Evolutionary conservation across 2,888 invertebrate species (phyloP).

Genomic region (Rotaria sp.): DNA sequence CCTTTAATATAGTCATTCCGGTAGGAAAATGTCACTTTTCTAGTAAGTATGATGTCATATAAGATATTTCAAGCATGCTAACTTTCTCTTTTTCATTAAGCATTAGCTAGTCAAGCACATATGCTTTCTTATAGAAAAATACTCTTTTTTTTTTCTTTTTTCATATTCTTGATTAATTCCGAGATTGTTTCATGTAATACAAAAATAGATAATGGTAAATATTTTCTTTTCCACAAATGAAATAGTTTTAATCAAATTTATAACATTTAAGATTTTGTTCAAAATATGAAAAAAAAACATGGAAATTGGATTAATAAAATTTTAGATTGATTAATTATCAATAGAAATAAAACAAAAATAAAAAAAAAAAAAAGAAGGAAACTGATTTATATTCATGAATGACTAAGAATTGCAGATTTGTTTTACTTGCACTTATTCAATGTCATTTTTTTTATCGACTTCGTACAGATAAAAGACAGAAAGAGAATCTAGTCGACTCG

Average conservation of each 20-base stretch:
- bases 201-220: neutral
- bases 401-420: neutral
- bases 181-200: neutral
- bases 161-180: neutral
- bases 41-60: neutral
- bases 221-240: neutral
- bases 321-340: no score
- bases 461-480: neutral
- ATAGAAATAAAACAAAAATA: no score
- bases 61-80: neutral
- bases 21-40: neutral
- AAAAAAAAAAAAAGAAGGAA: neutral
- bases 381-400: neutral
- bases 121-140: neutral
- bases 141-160: neutral
- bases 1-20: neutral
- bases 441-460: neutral
- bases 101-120: neutral
- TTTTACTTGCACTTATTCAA: neutral
- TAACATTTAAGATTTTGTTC: no score
- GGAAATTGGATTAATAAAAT: neutral
- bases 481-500: neutral
- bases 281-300: neutral
- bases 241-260: no score
- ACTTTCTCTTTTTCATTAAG: neutral